Conservation (phyloP, 2,888 invertebrate species). For the Platycheirus albimanus region DNA sequence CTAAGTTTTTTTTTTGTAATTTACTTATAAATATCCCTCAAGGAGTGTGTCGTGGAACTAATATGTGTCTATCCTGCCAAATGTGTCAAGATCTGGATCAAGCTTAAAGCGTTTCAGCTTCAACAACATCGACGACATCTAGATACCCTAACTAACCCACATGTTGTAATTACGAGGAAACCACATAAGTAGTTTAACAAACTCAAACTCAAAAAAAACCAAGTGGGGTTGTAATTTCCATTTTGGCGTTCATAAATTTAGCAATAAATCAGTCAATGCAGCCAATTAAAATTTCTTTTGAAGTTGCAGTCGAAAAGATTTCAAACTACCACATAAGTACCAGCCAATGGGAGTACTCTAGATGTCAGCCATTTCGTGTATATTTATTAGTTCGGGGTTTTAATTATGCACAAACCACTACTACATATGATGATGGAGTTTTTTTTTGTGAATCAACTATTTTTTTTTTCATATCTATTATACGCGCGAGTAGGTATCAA, state of each 20-base stretch:
- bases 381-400: slow-evolving; percentile 37
- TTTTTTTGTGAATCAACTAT: slow-evolving; percentile 5
- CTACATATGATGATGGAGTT: background rate
- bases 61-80: slow-evolving; percentile 47
- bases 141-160: slow-evolving; percentile 57
- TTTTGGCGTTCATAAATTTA: slow-evolving; percentile 70
- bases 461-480: slow-evolving; percentile 28
- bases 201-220: background rate
- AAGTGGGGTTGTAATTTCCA: slow-evolving; percentile 58
- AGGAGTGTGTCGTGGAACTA: slow-evolving; percentile 45
- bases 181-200: slow-evolving; percentile 20
- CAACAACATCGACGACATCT: slow-evolving; percentile 56
- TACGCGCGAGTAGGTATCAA: slow-evolving; percentile 5
- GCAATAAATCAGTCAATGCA: slow-evolving; percentile 74
- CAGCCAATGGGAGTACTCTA: slow-evolving; percentile 29
- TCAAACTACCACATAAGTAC: slow-evolving; percentile 33
- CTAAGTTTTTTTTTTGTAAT: slow-evolving; percentile 11
- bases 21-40: slow-evolving; percentile 43
- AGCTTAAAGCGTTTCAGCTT: slow-evolving; percentile 33
- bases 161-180: slow-evolving; percentile 55
- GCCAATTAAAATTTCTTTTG: slow-evolving; percentile 74
- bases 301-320: slow-evolving; percentile 37
- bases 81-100: slow-evolving; percentile 71
- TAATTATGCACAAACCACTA: slow-evolving; percentile 53
- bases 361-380: slow-evolving; percentile 42